These are phyloP conservation scores for Etheostoma spectabile DNA, from an alignment of 2,113 vertebrate species.

Conservation along the genomic window DNA sequence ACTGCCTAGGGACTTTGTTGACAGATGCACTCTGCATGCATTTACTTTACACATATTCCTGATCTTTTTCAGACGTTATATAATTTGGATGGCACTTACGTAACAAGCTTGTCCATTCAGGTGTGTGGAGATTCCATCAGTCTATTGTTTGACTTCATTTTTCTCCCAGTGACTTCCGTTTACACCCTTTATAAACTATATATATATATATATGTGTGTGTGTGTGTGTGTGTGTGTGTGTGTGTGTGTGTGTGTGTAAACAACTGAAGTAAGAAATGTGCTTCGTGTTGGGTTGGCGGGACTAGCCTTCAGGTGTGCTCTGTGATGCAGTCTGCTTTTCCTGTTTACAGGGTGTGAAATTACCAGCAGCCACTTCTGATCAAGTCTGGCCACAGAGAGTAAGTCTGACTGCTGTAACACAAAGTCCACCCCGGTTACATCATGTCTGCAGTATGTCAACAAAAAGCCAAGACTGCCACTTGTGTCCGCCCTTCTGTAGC, in stretches of 20 bases:
- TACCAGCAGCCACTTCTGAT: conserved; percentile 35
- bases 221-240: background rate
- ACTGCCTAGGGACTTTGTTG: background rate
- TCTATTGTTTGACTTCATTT: background rate
- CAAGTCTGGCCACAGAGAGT: conserved; percentile 16
- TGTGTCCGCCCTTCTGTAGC: background rate
- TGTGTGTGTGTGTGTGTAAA: background rate
- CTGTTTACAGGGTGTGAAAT: conserved; percentile 58
- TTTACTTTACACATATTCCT: background rate
- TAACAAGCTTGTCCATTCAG: background rate
- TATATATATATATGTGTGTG: too few species aligned
- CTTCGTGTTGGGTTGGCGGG: background rate
- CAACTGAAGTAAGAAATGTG: conserved; percentile 16
- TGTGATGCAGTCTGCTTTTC: background rate
- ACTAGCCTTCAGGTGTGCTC: conserved; percentile 7
- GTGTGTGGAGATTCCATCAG: background rate
- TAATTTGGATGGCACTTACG: background rate
- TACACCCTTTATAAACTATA: background rate
- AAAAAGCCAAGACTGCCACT: background rate
- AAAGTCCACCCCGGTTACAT: background rate
- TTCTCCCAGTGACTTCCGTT: background rate
- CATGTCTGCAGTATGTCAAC: background rate
- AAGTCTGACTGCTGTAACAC: conserved; percentile 2
- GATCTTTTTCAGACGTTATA: background rate
- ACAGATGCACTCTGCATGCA: background rate